These are phyloP conservation scores for Kobus ellipsiprymnus DNA, from an alignment of 2,113 vertebrate species.

Conservation along the genomic window DNA sequence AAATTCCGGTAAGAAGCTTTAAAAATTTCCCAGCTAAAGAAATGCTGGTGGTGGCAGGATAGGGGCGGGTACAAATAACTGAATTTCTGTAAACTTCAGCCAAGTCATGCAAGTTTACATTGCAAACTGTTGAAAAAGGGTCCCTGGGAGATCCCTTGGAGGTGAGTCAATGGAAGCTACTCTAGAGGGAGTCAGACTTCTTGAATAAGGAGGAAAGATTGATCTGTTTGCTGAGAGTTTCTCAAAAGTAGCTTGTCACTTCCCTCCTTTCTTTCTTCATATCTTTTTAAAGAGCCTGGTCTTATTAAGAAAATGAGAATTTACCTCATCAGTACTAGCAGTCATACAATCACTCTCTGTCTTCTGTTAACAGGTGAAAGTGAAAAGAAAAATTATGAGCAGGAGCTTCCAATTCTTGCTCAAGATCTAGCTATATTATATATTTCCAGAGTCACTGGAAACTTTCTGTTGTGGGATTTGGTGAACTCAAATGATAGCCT, in stretches of 20 bases:
- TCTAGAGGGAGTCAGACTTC: neutral
- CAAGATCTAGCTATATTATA: neutral
- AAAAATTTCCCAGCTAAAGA: slow-evolving; percentile 30
- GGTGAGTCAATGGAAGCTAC: neutral
- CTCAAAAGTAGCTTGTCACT: neutral
- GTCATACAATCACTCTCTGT: neutral
- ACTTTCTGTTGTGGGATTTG: neutral
- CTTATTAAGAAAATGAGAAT: neutral
- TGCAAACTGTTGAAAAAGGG: neutral
- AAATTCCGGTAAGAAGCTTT: slow-evolving; percentile 61
- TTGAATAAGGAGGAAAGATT: neutral
- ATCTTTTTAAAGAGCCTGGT: neutral
- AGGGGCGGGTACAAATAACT: too few species aligned
- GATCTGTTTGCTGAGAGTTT: neutral
- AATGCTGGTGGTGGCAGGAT: neutral
- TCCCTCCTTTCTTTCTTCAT: neutral
- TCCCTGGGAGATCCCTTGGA: neutral
- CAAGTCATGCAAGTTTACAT: neutral
- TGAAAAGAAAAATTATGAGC: neutral
- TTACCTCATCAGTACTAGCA: neutral
- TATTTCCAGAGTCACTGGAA: neutral
- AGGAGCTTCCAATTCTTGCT: neutral
- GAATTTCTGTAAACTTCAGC: neutral
- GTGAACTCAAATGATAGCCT: neutral
- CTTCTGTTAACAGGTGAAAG: neutral